These are phyloP conservation scores for Heterodera filipjevi DNA, from an alignment of 2,888 invertebrate genomes.

Conservation along the genomic window DNA sequence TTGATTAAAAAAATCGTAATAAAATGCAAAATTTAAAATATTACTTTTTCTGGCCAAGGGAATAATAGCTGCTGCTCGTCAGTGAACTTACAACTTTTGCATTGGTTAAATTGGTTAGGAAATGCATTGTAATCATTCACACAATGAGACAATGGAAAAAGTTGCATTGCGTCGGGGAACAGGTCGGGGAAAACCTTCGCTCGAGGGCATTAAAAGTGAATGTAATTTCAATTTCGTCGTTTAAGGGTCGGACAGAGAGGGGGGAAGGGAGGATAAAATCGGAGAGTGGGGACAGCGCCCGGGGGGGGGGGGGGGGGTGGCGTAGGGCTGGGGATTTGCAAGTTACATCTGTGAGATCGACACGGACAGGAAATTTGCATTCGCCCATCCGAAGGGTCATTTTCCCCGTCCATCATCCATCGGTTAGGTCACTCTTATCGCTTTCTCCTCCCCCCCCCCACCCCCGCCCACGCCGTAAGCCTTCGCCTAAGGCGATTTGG, in stretches of 20 bases:
- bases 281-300: not conserved
- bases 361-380: constrained; percentile 9
- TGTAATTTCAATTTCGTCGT: constrained; percentile 7
- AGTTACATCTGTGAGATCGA: not conserved
- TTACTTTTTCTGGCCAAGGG: too few species aligned
- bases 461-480: not conserved
- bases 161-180: not conserved
- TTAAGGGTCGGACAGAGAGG: not conserved
- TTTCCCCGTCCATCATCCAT: not conserved
- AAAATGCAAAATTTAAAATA: too few species aligned
- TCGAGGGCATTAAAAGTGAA: constrained; percentile 5
- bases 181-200: not conserved
- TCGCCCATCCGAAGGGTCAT: not conserved
- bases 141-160: constrained; percentile 3
- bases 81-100: not conserved
- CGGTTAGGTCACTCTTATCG: constrained; percentile 2
- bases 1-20: too few species aligned
- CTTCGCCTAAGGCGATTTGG: constrained; percentile 7
- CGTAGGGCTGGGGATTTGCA: constrained; percentile 8
- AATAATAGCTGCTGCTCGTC: too few species aligned
- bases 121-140: constrained; percentile 1
- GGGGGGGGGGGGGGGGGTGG: not conserved
- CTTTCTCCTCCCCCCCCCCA: too few species aligned
- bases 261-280: not conserved
- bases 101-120: not conserved